Percentiles rank a stretch among this genome's conserved stretches.
phyloP scores from a whole-genome alignment of 64 coral and sea anemone species.

The Montipora sp. region DNA sequence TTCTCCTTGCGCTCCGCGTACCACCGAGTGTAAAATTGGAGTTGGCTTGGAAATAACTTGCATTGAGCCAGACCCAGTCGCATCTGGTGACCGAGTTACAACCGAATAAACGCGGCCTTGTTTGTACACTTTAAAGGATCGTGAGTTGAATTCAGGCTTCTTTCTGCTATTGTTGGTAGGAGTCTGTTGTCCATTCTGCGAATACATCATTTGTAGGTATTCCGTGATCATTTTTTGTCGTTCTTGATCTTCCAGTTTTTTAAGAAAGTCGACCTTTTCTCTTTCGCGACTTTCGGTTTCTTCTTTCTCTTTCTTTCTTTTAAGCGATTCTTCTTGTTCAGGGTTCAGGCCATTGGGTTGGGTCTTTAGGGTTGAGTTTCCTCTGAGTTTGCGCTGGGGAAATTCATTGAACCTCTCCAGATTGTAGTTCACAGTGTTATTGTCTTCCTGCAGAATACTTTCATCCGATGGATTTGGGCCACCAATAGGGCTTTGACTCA shows the following conservation, averaged over 20 bases:
- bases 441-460: neutral
- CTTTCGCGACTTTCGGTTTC: constrained; percentile 47
- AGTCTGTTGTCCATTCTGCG: neutral
- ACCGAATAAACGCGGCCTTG: constrained; percentile 69
- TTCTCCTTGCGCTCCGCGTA: constrained; percentile 9
- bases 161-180: neutral
- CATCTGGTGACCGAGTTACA: constrained; percentile 24
- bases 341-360: neutral
- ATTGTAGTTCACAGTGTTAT: neutral
- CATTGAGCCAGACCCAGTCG: neutral
- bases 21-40: constrained; percentile 57
- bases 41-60: constrained; percentile 60
- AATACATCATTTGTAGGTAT: constrained; percentile 77
- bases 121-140: constrained; percentile 44
- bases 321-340: constrained; percentile 74
- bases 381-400: no score
- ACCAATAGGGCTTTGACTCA: neutral
- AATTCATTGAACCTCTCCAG: neutral
- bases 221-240: constrained; percentile 85
- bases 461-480: neutral
- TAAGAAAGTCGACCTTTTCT: constrained; percentile 64
- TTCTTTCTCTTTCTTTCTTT: constrained; percentile 78
- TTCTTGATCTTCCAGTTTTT: constrained; percentile 77
- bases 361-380: no score
- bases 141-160: neutral